Evolutionary conservation across 1,140 invertebrate species (phyloP), one percentile per base, ranked within the genome.

Genomic region (Bathynomus jamesi): DNA sequence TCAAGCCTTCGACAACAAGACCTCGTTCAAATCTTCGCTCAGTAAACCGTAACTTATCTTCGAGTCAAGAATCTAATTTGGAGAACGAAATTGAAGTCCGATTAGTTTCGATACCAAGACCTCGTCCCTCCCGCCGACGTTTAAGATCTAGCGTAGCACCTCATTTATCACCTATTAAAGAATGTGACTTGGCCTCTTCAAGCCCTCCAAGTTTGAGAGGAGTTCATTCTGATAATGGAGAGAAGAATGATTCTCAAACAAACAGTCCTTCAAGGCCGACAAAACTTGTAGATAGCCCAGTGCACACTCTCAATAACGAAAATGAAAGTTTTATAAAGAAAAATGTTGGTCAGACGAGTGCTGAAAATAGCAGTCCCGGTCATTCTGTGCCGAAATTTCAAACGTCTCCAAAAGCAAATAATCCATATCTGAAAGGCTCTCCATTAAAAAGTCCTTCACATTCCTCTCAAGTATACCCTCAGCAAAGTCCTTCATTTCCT

Each of bases 181-280:
- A 76, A 30, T 76, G 75, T 31, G 75, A 76, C 32, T 65, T 70
- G 31, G 71, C 66, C n/a, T 72, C 70, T n/a, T 72, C 75, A n/a
- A 76, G 75, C 67, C 75, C 75, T 25, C 75, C 75, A 24, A 64
- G 64, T 61, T 30, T 70, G 40, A 30, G 71, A 67, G 64, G 40
- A 53, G 40, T 21, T 53, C 40, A 17, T 53, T 53, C 40, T 5
- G 40, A n/a, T n/a, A n/a, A 53, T 53, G 2, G 13, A 53, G 40
- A 53, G 13, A 21, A 21, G 13, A 53, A 21, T 53, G 40, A 53
- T 53, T 53, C 11, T 21, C 40, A 53, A 53, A 53, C 5, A 53
- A 17, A 11, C 21, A 53, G 40, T 53, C 40, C 13, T 53, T 53
- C n/a, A n/a, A n/a, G n/a, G n/a, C n/a, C 40, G 40, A 53, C 40